Evolutionary conservation across 2,888 invertebrate genomes (phyloP), one percentile per base, ranked within the genome.

Genomic region (Pomacea canaliculata): DNA sequence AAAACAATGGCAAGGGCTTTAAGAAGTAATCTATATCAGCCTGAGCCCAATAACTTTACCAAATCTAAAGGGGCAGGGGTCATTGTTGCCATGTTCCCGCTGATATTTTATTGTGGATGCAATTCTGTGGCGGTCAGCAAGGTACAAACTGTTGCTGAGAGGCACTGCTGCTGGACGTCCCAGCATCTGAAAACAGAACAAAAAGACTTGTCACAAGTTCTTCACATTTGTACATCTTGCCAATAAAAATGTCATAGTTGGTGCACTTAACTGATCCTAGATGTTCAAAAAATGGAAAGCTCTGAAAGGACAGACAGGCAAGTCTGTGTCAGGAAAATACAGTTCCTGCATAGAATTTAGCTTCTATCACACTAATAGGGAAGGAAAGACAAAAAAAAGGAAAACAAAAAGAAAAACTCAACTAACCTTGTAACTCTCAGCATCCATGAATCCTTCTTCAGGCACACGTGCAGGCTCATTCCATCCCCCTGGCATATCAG

Each of bases 361-460:
- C 65, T 65, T 12, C 23, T 37, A 56, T 56, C 12, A 56, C 51
- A 10, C 51, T 16, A 56, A 56, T 13, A 56, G 51, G 10, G 51
- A 13, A 51, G 13, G 51, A 51, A 51, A 13, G 13, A 51, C 51
- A 51, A 51, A 8, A 8, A 8, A 51, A 13, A 13, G 51, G 13
- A 13, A 51, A 56, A 56, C 10, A 16, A 16, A 56, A 56, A 56
- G 2, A 37, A 56, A 7, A 56, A 56, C 16, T 13, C 51, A 4
- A 56, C 19, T 37, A 80, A 89, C 90, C 86, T 85, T 83, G 79
- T 88, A 87, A 10, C 84, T 85, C 9, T 87, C 85, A 66, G 86
- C 83, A 82, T 88, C 88, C 81, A 86, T 82, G 78, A 90, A 90
- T 3, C 90, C 90, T 71, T 90, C 89, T 71, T 91, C 89, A 3